A percentile compares a stretch with the other conserved stretches of the same genome.
These are phyloP conservation scores for Muscina levida DNA, from an alignment of 2,888 invertebrate species.

Conservation along the genomic window DNA sequence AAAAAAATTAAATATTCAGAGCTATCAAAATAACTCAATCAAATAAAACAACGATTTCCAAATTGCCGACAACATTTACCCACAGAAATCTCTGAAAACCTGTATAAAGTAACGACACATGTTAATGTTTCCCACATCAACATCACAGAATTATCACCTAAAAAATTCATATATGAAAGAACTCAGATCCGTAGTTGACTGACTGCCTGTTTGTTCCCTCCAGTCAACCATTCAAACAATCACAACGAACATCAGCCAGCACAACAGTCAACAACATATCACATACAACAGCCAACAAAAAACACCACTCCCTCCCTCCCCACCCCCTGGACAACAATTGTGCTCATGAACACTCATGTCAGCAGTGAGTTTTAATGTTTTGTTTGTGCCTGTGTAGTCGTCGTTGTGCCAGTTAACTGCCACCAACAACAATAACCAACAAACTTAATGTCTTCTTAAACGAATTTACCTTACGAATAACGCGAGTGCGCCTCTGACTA, in stretches of 20 bases:
- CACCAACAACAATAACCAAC: slow-evolving; percentile 39
- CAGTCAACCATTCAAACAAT: slow-evolving; percentile 13
- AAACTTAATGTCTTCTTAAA: background rate
- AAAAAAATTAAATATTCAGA: too few relatives aligned
- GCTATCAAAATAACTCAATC: too few relatives aligned
- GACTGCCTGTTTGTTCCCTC: slow-evolving; percentile 59
- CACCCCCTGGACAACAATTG: too few relatives aligned
- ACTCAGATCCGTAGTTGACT: background rate
- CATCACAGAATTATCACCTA: too few relatives aligned
- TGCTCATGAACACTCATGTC: too few relatives aligned
- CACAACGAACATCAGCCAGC: slow-evolving; percentile 8
- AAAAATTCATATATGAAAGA: background rate
- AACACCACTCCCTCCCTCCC: too few relatives aligned
- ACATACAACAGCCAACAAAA: slow-evolving; percentile 12
- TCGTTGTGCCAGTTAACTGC: slow-evolving; percentile 50
- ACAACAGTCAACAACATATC: background rate
- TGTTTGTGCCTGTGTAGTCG: slow-evolving; percentile 28
- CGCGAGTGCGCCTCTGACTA: slow-evolving; percentile 6
- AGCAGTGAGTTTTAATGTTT: slow-evolving; percentile 18
- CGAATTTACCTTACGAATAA: background rate
- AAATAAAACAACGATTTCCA: too few relatives aligned
- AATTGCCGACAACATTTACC: too few relatives aligned
- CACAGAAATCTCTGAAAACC: background rate
- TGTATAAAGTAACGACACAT: background rate
- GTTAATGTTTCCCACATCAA: background rate